These are phyloP conservation scores for Brachyhypopomus gauderio DNA, from an alignment of 2,113 vertebrate genomes.

Conservation along the genomic window DNA sequence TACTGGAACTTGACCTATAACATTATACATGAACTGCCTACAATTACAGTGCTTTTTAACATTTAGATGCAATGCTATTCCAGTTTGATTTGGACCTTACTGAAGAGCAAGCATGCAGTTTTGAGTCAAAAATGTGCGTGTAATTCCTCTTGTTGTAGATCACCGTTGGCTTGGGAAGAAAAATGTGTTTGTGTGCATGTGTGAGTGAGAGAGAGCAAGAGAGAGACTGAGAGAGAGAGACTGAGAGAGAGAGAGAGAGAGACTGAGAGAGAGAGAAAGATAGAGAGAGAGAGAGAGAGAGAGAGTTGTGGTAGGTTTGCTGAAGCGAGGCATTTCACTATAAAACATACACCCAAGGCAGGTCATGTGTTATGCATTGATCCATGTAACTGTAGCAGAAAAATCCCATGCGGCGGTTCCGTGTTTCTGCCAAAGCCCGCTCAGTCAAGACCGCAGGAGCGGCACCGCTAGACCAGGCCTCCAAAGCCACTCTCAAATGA, in stretches of 20 bases:
- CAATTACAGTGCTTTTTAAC: not conserved
- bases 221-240: slow-evolving; percentile 55
- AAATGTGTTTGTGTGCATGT: not conserved
- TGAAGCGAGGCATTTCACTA: slow-evolving; percentile 65
- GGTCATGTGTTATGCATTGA: slow-evolving; percentile 62
- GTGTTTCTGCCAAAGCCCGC: slow-evolving; percentile 44
- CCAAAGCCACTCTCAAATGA: slow-evolving; percentile 23
- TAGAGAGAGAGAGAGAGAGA: slow-evolving; percentile 56
- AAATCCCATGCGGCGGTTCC: slow-evolving; percentile 56
- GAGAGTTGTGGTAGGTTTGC: slow-evolving; percentile 60
- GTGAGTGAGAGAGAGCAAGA: slow-evolving; percentile 43
- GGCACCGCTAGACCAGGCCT: not conserved
- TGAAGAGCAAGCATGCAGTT: slow-evolving; percentile 11
- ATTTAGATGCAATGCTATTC: slow-evolving; percentile 1
- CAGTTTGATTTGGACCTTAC: slow-evolving; percentile 3
- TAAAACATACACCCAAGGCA: slow-evolving; percentile 64
- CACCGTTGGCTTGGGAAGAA: slow-evolving; percentile 2
- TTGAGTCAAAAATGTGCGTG: slow-evolving; percentile 15
- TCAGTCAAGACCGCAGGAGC: slow-evolving; percentile 31
- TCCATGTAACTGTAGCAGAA: slow-evolving; percentile 65
- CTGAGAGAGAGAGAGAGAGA: slow-evolving; percentile 56
- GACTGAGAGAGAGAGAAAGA: slow-evolving; percentile 37
- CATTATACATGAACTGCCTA: not conserved
- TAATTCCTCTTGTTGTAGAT: slow-evolving; percentile 16
- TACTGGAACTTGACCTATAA: not conserved